phyloP scores from a whole-genome alignment of 2,113 vertebrate species.

The Varanus salvator region DNA sequence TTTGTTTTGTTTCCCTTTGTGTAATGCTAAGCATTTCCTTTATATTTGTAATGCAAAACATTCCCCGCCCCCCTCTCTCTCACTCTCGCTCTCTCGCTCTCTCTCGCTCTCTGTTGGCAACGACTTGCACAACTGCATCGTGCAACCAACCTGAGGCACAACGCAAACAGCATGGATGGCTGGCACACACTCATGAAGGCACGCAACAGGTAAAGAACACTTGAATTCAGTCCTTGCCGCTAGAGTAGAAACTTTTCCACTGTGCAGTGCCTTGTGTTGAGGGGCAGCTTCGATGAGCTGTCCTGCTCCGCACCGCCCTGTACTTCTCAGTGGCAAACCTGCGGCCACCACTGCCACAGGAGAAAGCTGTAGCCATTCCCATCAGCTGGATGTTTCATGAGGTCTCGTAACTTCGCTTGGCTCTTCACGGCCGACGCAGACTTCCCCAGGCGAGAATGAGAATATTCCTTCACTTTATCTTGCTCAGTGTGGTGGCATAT shows the following conservation, averaged over 20 bases:
- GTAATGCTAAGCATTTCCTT: neutral
- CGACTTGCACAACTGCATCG: too few species aligned
- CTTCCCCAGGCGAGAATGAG: neutral
- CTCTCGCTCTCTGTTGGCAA: too few species aligned
- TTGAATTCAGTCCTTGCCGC: neutral
- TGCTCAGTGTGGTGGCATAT: neutral
- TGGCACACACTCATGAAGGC: neutral
- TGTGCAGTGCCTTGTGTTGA: neutral
- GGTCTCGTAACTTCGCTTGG: too few species aligned
- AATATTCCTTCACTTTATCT: neutral
- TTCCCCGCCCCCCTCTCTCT: too few species aligned
- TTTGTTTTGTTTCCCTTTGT: neutral
- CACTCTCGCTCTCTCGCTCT: too few species aligned
- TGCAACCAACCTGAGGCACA: neutral
- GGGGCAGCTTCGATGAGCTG: neutral
- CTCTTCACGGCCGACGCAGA: neutral
- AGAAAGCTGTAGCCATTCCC: too few species aligned
- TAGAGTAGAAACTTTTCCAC: neutral
- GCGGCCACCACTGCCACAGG: neutral
- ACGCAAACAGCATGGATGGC: neutral
- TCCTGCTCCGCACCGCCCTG: neutral
- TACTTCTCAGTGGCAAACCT: too few species aligned
- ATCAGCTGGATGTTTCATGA: neutral
- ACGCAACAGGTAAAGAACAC: too few species aligned
- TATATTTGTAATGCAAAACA: too few species aligned